Percentiles rank a stretch among this genome's conserved stretches.
phyloP scores from a whole-genome alignment of 2,888 invertebrate species.

The Nymphalis polychloros region DNA sequence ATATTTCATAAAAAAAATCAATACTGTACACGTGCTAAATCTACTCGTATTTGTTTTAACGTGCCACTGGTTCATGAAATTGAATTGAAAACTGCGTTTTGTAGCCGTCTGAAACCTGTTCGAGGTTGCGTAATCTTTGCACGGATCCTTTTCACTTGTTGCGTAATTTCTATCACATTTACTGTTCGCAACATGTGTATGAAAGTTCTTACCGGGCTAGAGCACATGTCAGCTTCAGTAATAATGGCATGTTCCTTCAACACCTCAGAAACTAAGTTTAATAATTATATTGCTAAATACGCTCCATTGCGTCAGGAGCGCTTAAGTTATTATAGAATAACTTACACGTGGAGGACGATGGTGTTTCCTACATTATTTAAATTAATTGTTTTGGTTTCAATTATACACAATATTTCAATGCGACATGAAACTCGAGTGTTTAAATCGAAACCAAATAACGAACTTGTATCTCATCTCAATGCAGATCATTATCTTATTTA shows the following conservation, averaged over 20 bases:
- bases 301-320: constrained; percentile 48
- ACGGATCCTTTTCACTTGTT: constrained; percentile 45
- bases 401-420: background rate
- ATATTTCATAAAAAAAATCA: constrained; percentile 23
- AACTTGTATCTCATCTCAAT: constrained; percentile 12
- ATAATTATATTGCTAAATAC: constrained; percentile 54
- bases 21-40: constrained; percentile 30
- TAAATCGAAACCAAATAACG: constrained; percentile 2
- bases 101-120: constrained; percentile 33
- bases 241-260: constrained; percentile 53
- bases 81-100: constrained; percentile 40
- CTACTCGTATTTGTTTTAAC: constrained; percentile 33
- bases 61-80: constrained; percentile 40
- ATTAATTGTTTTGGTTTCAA: background rate
- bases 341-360: constrained; percentile 7
- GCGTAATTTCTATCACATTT: constrained; percentile 44
- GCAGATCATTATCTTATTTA: constrained; percentile 18
- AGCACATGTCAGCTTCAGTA: constrained; percentile 52
- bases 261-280: constrained; percentile 52
- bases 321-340: constrained; percentile 29
- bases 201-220: constrained; percentile 45
- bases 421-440: background rate
- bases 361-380: background rate
- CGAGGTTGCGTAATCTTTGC: constrained; percentile 37
- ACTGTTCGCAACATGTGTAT: constrained; percentile 43